These are phyloP conservation scores for Drosophila gaucha DNA, from an alignment of 2,888 invertebrate species.

Conservation along the genomic window DNA sequence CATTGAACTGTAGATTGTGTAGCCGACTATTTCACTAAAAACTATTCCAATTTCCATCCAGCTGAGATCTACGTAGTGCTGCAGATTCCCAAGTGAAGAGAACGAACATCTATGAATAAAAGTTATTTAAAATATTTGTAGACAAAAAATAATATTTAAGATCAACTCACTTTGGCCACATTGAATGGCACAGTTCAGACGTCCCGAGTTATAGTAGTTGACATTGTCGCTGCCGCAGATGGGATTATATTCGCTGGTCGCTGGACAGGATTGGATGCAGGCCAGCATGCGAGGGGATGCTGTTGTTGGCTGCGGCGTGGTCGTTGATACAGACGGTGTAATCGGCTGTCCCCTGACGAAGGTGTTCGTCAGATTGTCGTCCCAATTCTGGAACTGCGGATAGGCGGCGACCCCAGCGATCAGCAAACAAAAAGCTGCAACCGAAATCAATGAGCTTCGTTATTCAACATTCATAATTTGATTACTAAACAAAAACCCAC, in stretches of 20 bases:
- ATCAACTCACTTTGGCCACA: slow-evolving; percentile 81
- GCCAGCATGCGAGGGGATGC: slow-evolving; percentile 69
- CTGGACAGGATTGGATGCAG: slow-evolving; percentile 72
- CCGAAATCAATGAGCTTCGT: neutral
- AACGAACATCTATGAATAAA: slow-evolving; percentile 36
- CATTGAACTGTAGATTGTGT: slow-evolving; percentile 48
- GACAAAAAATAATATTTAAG: neutral
- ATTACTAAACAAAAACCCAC: slow-evolving; percentile 19
- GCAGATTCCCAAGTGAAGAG: slow-evolving; percentile 53
- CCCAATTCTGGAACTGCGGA: slow-evolving; percentile 28
- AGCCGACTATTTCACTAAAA: slow-evolving; percentile 9
- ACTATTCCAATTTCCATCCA: neutral
- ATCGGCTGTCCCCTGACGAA: slow-evolving; percentile 36
- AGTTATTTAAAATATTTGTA: neutral
- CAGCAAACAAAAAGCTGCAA: slow-evolving; percentile 17
- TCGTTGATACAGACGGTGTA: slow-evolving; percentile 17
- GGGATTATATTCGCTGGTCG: slow-evolving; percentile 83
- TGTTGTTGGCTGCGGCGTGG: slow-evolving; percentile 48
- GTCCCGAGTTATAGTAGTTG: slow-evolving; percentile 79
- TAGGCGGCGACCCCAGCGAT: slow-evolving; percentile 19
- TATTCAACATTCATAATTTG: neutral
- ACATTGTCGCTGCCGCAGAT: slow-evolving; percentile 82
- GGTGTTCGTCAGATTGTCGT: slow-evolving; percentile 9
- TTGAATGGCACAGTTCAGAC: slow-evolving; percentile 76
- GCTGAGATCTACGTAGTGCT: slow-evolving; percentile 15